Base-by-base conservation (phyloP, 2,888 invertebrate species). In the Cabera pusaria region DNA sequence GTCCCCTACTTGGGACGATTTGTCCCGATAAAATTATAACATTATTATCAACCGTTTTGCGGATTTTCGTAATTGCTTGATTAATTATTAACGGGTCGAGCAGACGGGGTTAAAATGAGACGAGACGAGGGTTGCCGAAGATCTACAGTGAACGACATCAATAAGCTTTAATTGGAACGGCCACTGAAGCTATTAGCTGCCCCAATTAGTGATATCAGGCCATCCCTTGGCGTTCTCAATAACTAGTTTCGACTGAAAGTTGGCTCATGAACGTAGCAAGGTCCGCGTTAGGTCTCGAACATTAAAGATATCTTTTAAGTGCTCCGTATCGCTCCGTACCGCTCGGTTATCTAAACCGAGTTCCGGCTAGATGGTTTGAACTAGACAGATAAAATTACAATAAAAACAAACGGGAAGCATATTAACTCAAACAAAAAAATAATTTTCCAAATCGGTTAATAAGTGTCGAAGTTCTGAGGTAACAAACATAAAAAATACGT, bases 141-240 rank as follows among this genome's bases (percentile, higher is more conserved):
- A 83, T 78, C 71, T 67, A 72, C 71, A 68, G 68, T 59, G 66
- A 60, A 60, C 72, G 83, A 83, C 85, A 83, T 84, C 87, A 82
- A 86, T 86, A 85, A 79, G 72, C 70, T 64, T 73, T 84, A 85
- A 87, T 87, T 85, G 85, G 72, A 69, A 60, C 69, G 73, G 72
- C 81, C 78, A 78, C 81, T 81, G 72, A 61, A 68, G 73, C 78
- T 73, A 82, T 84, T 83, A 83, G 75, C 65, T 60, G 52, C 52
- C 57, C 75, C 83, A 82, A 84, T 85, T 83, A 85, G 73, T 63
- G 71, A 73, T 77, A 82, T 80, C 77, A 69, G 70, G 45, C 49
- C 48, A 45, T 44, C 44, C 51, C 56, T 49, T 39, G 40, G 43
- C 49, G 44, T 35, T 25, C 42, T 35, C 22, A 28, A 45, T 54